These are phyloP conservation scores for Romanogobio albipinnatus DNA, from an alignment of 2,113 vertebrate species.

Conservation along the genomic window DNA sequence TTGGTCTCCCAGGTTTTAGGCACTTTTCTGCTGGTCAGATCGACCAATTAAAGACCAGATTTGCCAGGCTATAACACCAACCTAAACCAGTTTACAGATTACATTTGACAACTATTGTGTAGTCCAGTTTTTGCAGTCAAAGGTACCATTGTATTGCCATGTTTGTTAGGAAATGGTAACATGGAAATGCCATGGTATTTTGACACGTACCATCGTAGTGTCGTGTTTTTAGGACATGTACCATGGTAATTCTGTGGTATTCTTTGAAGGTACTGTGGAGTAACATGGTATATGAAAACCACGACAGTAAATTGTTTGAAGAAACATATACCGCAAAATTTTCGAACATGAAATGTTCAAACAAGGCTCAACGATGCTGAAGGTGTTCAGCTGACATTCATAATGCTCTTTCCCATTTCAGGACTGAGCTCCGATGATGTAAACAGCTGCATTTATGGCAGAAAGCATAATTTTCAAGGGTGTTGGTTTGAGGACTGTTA, in stretches of 20 bases:
- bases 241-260: background rate
- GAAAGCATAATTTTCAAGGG: background rate
- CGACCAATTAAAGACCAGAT: background rate
- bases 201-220: background rate
- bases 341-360: too few species aligned
- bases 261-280: background rate
- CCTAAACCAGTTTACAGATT: background rate
- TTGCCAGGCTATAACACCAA: background rate
- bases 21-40: background rate
- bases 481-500: slow-evolving; percentile 17
- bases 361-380: slow-evolving; percentile 2
- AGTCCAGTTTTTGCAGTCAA: background rate
- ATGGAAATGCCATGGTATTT: background rate
- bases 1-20: background rate
- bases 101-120: background rate
- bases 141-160: background rate
- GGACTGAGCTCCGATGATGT: background rate
- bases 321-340: background rate
- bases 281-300: background rate
- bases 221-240: background rate
- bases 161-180: background rate
- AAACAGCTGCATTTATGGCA: background rate
- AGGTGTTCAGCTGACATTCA: background rate
- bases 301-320: background rate
- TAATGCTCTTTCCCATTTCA: background rate